A percentile compares a stretch with the other conserved stretches of the same genome.
Conservation (phyloP, 2,113 vertebrate species). For the Bothrops jararaca region DNA sequence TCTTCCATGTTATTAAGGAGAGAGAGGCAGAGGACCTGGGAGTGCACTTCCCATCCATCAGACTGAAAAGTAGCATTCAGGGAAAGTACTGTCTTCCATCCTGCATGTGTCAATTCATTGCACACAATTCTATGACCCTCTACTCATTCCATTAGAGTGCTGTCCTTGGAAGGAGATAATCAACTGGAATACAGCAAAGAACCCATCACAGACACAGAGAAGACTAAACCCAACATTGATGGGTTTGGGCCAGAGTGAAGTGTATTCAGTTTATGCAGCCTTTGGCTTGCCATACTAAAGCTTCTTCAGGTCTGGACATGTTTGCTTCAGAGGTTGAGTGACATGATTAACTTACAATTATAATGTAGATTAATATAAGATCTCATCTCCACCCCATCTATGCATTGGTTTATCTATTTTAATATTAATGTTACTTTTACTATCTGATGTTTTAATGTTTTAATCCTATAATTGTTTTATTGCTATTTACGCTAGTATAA, state of each 20-base stretch:
- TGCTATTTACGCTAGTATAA: not conserved
- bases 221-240: not conserved
- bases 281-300: no score
- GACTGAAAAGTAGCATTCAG: not conserved
- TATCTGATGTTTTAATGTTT: not conserved
- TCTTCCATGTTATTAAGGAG: not conserved
- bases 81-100: not conserved
- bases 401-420: not conserved
- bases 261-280: not conserved
- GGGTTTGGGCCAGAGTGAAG: not conserved
- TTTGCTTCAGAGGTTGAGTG: not conserved
- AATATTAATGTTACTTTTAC: not conserved
- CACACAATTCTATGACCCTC: not conserved
- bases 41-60: not conserved
- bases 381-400: not conserved
- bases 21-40: not conserved
- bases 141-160: not conserved
- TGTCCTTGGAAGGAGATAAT: not conserved
- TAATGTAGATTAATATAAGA: not conserved
- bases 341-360: not conserved
- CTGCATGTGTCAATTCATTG: not conserved
- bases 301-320: not conserved
- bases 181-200: not conserved
- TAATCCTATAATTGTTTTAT: not conserved
- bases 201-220: not conserved